Base-by-base conservation (phyloP, 2,797 vertebrate species). In the Scleropages formosus region DNA sequence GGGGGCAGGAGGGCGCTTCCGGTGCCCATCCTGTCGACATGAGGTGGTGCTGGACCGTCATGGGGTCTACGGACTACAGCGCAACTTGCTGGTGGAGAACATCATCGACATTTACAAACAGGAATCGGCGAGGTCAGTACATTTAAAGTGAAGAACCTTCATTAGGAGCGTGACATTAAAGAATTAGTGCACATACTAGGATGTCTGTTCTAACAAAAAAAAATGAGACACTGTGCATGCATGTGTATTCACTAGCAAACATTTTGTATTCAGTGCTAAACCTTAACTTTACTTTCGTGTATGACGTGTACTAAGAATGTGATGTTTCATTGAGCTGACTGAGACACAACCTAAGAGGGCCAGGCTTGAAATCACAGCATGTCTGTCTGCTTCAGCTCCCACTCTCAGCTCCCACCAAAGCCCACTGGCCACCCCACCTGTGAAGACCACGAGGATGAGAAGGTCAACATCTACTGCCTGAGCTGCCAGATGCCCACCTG, bases 81-180 rank as follows among this genome's bases (percentile, higher is more conserved):
- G 93, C 3, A 95, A 94, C 82, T 88, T 94, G 72, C 87, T 94
- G 76, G 92, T 94, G 49, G 92, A 94, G 83, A 95, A 93, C 87
- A 93, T 94, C 78, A 91, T 94, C 4, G 92, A 94, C 20, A 75
- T 91, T 73, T 94, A 94, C 90, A 93, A 93, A 68, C 88, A 92
- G 84, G 91, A 92, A 71, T 87, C 84, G 0, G 85, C 80, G 3
- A 86, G 87, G 87, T 92, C 70, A 39, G 31, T 31, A 6, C 31
- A 39, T 39, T 39, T 39, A 2, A 39, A 2, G 31, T 2, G 31
- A 39, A 31, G 39, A 31, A 39, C 31, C 31, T 6, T 39, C 6
- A 31, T 31, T 39, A 39, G 6, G 2, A 39, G 31, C 2, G 31
- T 31, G 31, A 6, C 31, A 31, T 39, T 39, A 39, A 6, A 31